A percentile compares a stretch with the other conserved stretches of the same genome.
phyloP scores from a whole-genome alignment of 2,113 vertebrate genomes.

The Circaetus gallicus region DNA sequence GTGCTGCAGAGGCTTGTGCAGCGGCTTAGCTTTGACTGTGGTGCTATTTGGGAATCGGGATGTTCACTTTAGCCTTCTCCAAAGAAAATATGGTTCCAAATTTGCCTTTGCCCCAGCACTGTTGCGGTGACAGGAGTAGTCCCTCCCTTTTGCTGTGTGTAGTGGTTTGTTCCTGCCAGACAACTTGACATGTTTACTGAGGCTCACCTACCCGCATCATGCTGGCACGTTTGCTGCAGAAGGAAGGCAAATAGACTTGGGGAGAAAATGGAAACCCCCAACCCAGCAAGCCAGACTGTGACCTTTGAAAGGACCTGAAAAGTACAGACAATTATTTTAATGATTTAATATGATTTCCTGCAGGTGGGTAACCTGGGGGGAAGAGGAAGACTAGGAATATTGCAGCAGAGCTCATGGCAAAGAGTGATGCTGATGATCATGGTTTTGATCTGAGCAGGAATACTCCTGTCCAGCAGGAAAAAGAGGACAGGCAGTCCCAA shows the following conservation, averaged over 20 bases:
- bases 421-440: neutral
- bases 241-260: neutral
- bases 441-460: neutral
- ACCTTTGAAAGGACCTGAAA: neutral
- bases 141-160: neutral
- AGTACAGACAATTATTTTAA: neutral
- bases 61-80: neutral
- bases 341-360: neutral
- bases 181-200: neutral
- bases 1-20: neutral
- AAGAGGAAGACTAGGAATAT: neutral
- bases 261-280: neutral
- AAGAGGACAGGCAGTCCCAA: neutral
- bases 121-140: neutral
- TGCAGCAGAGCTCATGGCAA: neutral
- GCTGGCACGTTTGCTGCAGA: neutral
- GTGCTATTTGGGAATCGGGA: neutral
- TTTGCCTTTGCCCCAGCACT: neutral
- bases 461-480: neutral
- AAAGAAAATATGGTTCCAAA: neutral
- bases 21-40: neutral
- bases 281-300: neutral
- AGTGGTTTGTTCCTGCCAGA: neutral
- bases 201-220: neutral
- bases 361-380: neutral